Evolutionary conservation across 2,888 invertebrate species (phyloP).

Genomic region (Nymphalis polychloros): DNA sequence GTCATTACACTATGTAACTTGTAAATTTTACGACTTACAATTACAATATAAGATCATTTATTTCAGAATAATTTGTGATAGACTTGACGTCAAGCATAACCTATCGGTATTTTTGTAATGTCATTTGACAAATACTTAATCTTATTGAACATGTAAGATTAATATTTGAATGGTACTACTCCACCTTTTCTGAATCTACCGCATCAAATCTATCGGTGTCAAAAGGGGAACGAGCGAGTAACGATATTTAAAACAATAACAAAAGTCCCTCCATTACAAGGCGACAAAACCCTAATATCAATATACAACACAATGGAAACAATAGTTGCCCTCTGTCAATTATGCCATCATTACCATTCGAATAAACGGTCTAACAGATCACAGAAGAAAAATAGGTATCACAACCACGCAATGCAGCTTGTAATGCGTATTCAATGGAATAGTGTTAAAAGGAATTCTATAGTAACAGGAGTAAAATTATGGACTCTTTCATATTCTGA

Average conservation of each 20-base stretch:
- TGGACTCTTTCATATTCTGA: slow-evolving; percentile 41
- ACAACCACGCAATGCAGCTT: slow-evolving; percentile 55
- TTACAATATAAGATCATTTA: slow-evolving; percentile 22
- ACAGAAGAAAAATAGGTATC: slow-evolving; percentile 73
- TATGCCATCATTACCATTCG: slow-evolving; percentile 80
- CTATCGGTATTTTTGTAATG: neutral
- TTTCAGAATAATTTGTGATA: neutral
- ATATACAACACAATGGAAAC: slow-evolving; percentile 76
- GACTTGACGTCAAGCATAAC: neutral
- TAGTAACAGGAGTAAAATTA: slow-evolving; percentile 49
- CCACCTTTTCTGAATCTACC: slow-evolving; percentile 73
- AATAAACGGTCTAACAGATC: slow-evolving; percentile 78
- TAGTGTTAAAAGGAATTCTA: slow-evolving; percentile 58
- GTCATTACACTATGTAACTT: slow-evolving; percentile 65
- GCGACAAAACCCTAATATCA: slow-evolving; percentile 80
- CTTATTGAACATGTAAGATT: slow-evolving; percentile 26
- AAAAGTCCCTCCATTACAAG: slow-evolving; percentile 72
- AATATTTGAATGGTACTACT: slow-evolving; percentile 59
- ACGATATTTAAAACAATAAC: slow-evolving; percentile 69
- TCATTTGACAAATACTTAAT: slow-evolving; percentile 11
- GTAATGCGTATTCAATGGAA: slow-evolving; percentile 40
- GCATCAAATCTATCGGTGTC: slow-evolving; percentile 57
- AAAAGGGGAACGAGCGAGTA: slow-evolving; percentile 59
- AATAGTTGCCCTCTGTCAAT: slow-evolving; percentile 80
- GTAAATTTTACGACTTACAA: slow-evolving; percentile 67